Evolutionary conservation across 1,140 invertebrate genomes (phyloP).

Genomic region (Nomia melanderi): DNA sequence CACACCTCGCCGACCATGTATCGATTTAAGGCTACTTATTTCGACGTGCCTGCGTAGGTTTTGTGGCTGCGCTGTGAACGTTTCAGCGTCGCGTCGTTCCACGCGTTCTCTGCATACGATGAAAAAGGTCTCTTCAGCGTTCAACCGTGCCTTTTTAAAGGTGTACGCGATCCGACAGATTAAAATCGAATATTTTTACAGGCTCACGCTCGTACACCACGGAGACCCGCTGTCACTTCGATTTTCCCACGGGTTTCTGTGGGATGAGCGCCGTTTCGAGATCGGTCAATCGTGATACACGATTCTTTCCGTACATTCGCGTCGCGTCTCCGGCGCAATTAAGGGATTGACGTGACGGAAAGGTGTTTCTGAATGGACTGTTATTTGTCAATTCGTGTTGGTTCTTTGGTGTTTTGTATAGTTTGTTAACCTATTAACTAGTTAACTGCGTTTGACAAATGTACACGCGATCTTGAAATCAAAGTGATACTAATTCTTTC

Average conservation of each 20-base stretch:
- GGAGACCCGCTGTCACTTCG: too few relatives aligned
- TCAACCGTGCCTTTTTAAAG: conserved; percentile 2
- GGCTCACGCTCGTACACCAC: background rate
- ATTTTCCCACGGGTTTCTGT: background rate
- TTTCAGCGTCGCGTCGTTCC: background rate
- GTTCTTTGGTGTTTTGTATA: too few relatives aligned
- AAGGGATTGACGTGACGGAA: too few relatives aligned
- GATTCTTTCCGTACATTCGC: background rate
- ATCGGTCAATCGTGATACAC: background rate
- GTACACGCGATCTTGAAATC: too few relatives aligned
- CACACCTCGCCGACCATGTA: conserved; percentile 49
- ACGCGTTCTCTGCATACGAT: too few relatives aligned
- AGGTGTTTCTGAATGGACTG: too few relatives aligned
- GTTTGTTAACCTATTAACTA: too few relatives aligned
- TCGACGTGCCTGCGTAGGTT: conserved; percentile 22
- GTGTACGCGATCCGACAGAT: background rate
- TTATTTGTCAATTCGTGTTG: too few relatives aligned
- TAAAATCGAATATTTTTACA: conserved; percentile 20
- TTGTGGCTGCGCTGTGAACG: background rate
- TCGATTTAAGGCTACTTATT: conserved; percentile 60
- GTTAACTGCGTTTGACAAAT: too few relatives aligned
- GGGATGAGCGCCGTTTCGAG: background rate
- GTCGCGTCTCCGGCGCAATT: background rate
- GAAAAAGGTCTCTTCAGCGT: background rate
- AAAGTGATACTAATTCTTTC: too few relatives aligned